Percentiles rank a stretch among this genome's conserved stretches.
Evolutionary conservation across 2,888 invertebrate species (phyloP).

Genomic region (Crematogaster levior): DNA sequence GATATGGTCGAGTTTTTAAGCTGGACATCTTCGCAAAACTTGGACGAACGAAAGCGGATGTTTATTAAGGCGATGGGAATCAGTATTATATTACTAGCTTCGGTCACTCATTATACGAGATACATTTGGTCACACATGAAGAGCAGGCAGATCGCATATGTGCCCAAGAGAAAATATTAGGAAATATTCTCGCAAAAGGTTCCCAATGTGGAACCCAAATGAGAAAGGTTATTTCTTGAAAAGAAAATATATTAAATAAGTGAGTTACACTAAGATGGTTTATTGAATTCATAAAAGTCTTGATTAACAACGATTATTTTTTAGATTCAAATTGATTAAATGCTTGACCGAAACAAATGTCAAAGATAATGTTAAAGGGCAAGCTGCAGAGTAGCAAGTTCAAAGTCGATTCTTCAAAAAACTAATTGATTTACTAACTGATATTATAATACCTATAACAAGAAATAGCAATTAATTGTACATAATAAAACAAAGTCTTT

Average conservation of each 20-base stretch:
- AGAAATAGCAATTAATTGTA: slow-evolving; percentile 12
- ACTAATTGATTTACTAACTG: not conserved
- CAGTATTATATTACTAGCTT: slow-evolving; percentile 88
- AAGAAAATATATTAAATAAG: not conserved
- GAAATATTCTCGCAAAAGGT: not conserved
- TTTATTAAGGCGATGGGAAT: slow-evolving; percentile 91
- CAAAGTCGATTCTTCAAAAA: not conserved
- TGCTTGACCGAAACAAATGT: not conserved
- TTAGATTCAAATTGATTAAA: not conserved
- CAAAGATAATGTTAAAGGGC: not conserved
- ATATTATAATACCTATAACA: not conserved
- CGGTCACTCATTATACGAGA: slow-evolving; percentile 92
- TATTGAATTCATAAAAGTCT: not conserved
- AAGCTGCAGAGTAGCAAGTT: not conserved
- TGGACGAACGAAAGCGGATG: slow-evolving; percentile 94
- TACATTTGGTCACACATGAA: slow-evolving; percentile 94
- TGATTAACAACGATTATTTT: not conserved
- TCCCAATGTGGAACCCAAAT: not conserved
- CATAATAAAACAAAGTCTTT: not conserved
- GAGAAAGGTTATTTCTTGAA: not conserved
- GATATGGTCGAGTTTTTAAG: slow-evolving; percentile 96
- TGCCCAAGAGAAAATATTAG: slow-evolving; percentile 86
- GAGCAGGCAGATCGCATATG: slow-evolving; percentile 92
- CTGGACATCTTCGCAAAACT: slow-evolving; percentile 97
- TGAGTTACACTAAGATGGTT: not conserved